Conservation (phyloP, 2,113 vertebrate species). For the Hemiscyllium ocellatum region DNA sequence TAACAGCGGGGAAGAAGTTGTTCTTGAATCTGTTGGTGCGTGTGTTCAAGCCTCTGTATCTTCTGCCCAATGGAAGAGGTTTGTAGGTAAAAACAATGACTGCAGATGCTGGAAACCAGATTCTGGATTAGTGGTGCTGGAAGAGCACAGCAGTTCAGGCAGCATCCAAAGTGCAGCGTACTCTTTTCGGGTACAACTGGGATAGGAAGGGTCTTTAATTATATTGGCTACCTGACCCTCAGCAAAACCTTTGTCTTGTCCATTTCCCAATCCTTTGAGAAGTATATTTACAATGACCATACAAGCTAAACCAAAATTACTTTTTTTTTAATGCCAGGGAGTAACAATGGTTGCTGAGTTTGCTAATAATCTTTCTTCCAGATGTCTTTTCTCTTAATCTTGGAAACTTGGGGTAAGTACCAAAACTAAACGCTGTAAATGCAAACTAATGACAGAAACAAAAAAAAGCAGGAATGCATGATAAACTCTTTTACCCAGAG, state of each 20-base stretch:
- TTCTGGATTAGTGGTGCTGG: no score
- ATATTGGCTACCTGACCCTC: no score
- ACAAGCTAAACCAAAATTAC: not conserved
- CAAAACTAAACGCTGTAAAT: not conserved
- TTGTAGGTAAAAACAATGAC: no score
- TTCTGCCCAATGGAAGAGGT: no score
- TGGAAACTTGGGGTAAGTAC: not conserved
- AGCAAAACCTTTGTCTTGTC: not conserved
- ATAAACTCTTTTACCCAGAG: not conserved
- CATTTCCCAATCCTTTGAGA: not conserved
- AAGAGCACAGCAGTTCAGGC: no score
- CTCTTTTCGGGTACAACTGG: no score
- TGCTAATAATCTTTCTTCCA: not conserved
- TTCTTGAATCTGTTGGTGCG: no score
- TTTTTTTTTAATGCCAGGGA: not conserved
- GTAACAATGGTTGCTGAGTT: not conserved
- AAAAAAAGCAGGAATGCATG: not conserved
- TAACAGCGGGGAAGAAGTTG: no score
- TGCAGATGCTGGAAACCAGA: no score
- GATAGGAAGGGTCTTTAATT: no score
- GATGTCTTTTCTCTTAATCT: not conserved
- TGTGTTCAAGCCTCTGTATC: no score
- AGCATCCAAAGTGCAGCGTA: no score
- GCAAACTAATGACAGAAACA: not conserved
- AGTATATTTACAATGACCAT: not conserved